Evolutionary conservation across 2,113 vertebrate species (phyloP), one percentile per base, ranked within the genome.

Genomic region (Bos indicus): DNA sequence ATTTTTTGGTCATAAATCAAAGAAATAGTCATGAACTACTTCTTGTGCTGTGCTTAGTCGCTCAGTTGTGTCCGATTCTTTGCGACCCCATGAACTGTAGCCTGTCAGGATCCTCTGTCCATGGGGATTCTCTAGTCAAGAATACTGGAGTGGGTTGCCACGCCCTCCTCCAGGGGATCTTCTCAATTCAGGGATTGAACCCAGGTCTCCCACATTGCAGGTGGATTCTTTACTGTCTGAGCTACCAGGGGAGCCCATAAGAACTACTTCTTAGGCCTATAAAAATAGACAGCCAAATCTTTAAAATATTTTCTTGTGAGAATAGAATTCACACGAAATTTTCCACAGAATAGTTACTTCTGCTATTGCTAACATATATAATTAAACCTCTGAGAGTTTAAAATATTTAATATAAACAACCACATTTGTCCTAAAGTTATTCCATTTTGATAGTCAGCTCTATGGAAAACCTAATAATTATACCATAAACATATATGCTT

Each of bases 251-350:
- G 19, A 71, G 19, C 67, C 19, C 5, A 0, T 71, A 40, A 71
- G 60, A 94, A 96, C 19, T 17, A 85, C 11, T 86, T 80, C 43
- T 52, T 84, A 90, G 57, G 12, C 28, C 52, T 95, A 43, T 81
- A 93, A 91, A 95, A 90, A 62, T 40, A 95, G 40, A 64, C 85
- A 78, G 48, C 30, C 30, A 87, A 84, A 51, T 96, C 36, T 96
- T 90, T 88, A 90, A 96, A 95, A 77, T 94, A 93, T 88, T 91
- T 97, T 85, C 25, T 86, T 89, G 33, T 89, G 64, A 71, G 40
- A 88, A 48, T 8, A 96, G 33, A 90, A 74, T 97, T 80, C 77
- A 91, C 36, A 57, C 95, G n/a, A 71, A 88, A 64, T 14, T 94
- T 98, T 26, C 60, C 71, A 95, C 30, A 77, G 77, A 92, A 67